phyloP scores from a whole-genome alignment of 2,888 invertebrate species.

The Scotopteryx bipunctaria region DNA sequence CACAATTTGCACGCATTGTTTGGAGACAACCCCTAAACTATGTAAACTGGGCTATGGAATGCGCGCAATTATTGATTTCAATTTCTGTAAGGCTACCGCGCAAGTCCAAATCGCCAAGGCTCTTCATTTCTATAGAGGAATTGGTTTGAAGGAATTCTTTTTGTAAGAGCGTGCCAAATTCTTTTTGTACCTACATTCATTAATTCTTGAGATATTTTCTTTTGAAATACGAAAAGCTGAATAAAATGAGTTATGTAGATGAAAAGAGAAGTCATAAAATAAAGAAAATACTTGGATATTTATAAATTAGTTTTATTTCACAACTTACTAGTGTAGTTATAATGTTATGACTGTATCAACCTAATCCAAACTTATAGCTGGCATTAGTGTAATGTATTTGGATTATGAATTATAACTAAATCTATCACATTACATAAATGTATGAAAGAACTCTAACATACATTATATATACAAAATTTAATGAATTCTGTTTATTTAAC shows the following conservation, averaged over 20 bases:
- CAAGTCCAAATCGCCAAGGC: constrained; percentile 45
- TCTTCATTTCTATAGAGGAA: neutral
- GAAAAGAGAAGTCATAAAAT: too few species aligned
- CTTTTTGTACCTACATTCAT: too few species aligned
- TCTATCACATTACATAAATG: constrained; percentile 71
- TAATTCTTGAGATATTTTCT: too few species aligned
- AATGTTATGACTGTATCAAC: constrained; percentile 79
- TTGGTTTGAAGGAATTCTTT: too few species aligned
- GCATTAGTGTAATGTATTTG: constrained; percentile 75
- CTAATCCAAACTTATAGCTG: constrained; percentile 80
- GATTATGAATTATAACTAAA: constrained; percentile 68
- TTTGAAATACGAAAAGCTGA: too few species aligned
- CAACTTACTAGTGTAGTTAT: constrained; percentile 77
- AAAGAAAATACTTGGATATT: constrained; percentile 17
- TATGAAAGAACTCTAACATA: constrained; percentile 51
- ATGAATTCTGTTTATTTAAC: constrained; percentile 15
- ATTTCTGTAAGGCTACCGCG: constrained; percentile 52
- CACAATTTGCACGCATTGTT: constrained; percentile 57
- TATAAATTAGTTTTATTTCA: constrained; percentile 82
- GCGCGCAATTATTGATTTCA: constrained; percentile 68
- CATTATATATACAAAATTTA: constrained; percentile 36
- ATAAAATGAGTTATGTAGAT: too few species aligned
- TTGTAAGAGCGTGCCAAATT: too few species aligned
- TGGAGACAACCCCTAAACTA: constrained; percentile 46
- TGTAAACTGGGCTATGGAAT: constrained; percentile 57